Evolutionary conservation across 2,797 vertebrate species (phyloP), one percentile per base, ranked within the genome.

Genomic region (Pogonophryne albipinna): DNA sequence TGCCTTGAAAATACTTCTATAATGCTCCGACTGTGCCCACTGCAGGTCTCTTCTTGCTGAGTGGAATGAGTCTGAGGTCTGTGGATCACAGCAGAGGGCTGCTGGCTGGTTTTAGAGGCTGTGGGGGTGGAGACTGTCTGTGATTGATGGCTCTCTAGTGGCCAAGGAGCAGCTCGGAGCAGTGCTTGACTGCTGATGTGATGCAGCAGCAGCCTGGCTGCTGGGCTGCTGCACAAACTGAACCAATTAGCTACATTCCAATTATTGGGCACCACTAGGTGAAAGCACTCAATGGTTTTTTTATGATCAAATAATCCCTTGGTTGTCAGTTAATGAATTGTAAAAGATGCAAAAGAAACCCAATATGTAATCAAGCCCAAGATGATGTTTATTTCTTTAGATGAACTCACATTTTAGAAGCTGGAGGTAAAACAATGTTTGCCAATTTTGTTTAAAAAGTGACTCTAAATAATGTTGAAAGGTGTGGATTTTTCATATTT

Each of bases 141-240:
- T 85, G 85, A 87, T 79, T 79, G 82, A 86, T 86, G 77, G 68
- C 9, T 61, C 78, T 66, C 74, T 27, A 15, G 86, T 31, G 66
- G 72, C 60, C 71, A 66, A 50, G 50, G 6, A 10, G 61, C 66
- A 70, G 58, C 52, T 68, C 16, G 2, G 20, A 42, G 60, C 72
- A 12, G 55, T n/a, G 53, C 19, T 15, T 10, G 57, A 74, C 63
- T 74, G n/a, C 38, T 66, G 70, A 82, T 73, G 65, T n/a, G 20
- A 49, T 53, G 56, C 41, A 17, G 71, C 34, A 20, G 72, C 65
- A 58, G 52, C 16, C 27, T 51, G 65, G 14, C 47, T 65, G 62
- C 47, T 60, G 65, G 65, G 14, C 47, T 65, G 62, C 47, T 60
- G 65, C 19, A 58, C 44, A 50, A 46, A 46, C 51, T 23, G 34